Evolutionary conservation across 2,113 vertebrate genomes (phyloP), one percentile per base, ranked within the genome.

Genomic region (Cynocephalus volans): DNA sequence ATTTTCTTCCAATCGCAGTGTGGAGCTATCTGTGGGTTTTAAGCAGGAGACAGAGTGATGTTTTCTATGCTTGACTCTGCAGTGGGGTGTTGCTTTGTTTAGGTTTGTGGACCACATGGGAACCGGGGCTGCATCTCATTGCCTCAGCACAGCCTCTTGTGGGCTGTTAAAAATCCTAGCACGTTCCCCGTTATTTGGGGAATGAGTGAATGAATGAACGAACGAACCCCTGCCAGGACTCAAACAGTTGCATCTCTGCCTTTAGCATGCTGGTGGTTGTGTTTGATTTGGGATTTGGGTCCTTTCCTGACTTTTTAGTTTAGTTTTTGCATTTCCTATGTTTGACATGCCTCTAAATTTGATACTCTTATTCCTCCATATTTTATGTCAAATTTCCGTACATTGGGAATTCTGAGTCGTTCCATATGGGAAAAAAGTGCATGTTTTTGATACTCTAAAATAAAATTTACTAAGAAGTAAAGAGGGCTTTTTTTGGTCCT

Each of bases 181-280:
- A 3, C 4, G 0, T 18, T 9, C 18, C 26, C 75, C 3, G 0
- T 36, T 15, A 0, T n/a, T 3, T 31, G 48, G 70, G 28, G 73
- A 31, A 31, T 33, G 65, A 48, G 60, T 10, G 56, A 8, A 48
- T 1, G 84, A 8, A 9, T 1, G 41, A 23, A n/a, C 8, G 26
- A 14, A 33, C 4, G 0, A 5, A 70, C 13, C 15, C 17, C 0
- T 19, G 50, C 36, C 8, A 6, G 36, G 58, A 2, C 21, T 1
- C 45, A 18, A 1, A 41, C 28, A 2, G 58, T 12, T 1, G 1
- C 5, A 0, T 24, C 65, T 50, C 72, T 24, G 54, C 31, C 24
- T 7, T 2, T 2, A 13, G 62, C 41, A 0, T 5, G 33, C 7
- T 1, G 36, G 4, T 12, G 23, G 52, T 2, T 15, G 12, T 1